Percentiles rank a stretch among this genome's conserved stretches.
phyloP scores from a whole-genome alignment of 2,113 vertebrate species.

The Gymnocephalus cernua region DNA sequence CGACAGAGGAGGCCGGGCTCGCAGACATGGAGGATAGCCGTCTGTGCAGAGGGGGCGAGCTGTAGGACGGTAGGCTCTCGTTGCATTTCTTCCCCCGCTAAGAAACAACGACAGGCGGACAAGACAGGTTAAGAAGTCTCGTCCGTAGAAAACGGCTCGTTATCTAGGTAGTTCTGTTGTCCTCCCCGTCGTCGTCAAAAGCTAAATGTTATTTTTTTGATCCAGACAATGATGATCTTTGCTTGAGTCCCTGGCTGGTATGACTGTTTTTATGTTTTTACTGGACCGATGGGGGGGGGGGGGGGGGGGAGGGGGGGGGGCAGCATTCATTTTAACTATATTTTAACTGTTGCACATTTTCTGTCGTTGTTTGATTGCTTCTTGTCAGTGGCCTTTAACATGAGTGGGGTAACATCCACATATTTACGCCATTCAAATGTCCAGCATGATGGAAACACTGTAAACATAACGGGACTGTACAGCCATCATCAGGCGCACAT shows the following conservation, averaged over 20 bases:
- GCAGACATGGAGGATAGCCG: slow-evolving; percentile 64
- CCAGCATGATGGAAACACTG: slow-evolving; percentile 19
- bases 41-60: slow-evolving; percentile 64
- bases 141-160: too few species aligned
- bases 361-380: neutral
- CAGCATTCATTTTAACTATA: neutral
- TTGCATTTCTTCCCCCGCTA: neutral
- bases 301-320: too few species aligned
- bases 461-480: slow-evolving; percentile 35
- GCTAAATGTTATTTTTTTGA: slow-evolving; percentile 1
- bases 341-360: neutral
- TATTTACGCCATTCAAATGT: slow-evolving; percentile 4
- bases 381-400: slow-evolving; percentile 4
- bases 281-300: neutral
- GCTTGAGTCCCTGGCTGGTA: neutral
- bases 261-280: neutral
- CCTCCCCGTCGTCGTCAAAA: slow-evolving; percentile 31
- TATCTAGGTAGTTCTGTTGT: neutral
- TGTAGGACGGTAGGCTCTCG: slow-evolving; percentile 62
- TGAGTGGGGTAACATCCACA: neutral
- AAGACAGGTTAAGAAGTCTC: neutral
- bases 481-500: neutral
- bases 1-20: slow-evolving; percentile 52
- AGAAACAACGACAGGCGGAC: slow-evolving; percentile 49
- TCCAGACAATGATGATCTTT: slow-evolving; percentile 50